Evolutionary conservation across 2,113 vertebrate species (phyloP).

Genomic region (Alligator mississippiensis): DNA sequence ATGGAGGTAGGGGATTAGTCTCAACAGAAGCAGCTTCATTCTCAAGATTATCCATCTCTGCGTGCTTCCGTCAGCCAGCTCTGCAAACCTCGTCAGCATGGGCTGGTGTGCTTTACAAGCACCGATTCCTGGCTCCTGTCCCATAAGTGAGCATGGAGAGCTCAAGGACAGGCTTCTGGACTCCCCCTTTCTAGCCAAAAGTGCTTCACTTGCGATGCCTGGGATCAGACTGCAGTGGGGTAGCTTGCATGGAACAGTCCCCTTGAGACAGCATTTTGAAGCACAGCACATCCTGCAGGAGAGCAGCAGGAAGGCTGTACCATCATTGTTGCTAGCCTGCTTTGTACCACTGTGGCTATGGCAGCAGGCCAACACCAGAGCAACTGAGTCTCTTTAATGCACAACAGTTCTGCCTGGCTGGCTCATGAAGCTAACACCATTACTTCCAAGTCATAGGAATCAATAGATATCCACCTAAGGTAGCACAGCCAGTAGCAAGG

Average conservation of each 20-base stretch:
- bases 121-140: rapidly evolving
- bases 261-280: neutral
- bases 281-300: neutral
- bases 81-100: neutral
- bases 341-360: neutral
- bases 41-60: neutral
- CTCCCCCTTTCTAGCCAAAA: neutral
- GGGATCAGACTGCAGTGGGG: neutral
- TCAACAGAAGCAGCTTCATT: neutral
- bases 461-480: neutral
- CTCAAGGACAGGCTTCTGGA: neutral
- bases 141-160: rapidly evolving
- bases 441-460: neutral
- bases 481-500: neutral
- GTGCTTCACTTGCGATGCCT: neutral
- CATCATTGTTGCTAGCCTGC: neutral
- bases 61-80: neutral
- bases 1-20: neutral
- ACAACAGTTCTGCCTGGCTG: neutral
- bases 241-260: neutral
- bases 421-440: neutral
- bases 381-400: neutral
- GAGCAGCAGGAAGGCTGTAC: neutral
- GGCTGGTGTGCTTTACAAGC: neutral
- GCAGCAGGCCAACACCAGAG: neutral